phyloP scores from a whole-genome alignment of 2,797 vertebrate genomes.

The Myotis vivesi region DNA sequence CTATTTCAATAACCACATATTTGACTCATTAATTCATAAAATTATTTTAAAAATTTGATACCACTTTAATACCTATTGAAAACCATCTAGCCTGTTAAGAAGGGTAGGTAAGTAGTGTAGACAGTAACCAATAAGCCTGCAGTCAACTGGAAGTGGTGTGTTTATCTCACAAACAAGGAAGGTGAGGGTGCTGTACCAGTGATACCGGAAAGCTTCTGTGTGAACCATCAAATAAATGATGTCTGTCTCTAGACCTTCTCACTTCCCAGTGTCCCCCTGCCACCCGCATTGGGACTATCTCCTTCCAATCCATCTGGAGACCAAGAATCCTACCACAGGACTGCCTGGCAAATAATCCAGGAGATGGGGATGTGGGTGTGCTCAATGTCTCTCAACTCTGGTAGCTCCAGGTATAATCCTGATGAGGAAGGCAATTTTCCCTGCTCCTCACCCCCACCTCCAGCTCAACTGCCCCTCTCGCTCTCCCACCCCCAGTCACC shows the following conservation, averaged over 20 bases:
- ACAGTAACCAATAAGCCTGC: neutral
- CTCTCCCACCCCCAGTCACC: neutral
- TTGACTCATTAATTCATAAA: neutral
- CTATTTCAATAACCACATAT: neutral
- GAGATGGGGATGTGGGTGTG: neutral
- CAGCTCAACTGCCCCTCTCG: neutral
- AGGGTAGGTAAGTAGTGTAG: neutral
- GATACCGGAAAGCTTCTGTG: neutral
- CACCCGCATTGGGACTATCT: neutral
- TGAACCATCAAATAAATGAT: neutral
- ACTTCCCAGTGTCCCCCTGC: no score
- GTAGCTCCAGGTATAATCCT: neutral
- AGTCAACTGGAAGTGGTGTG: neutral
- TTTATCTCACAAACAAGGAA: neutral
- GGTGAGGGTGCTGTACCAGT: no score
- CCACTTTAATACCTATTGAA: neutral
- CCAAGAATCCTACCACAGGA: neutral
- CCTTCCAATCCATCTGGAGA: neutral
- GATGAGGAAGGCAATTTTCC: no score
- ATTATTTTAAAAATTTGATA: neutral
- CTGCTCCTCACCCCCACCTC: neutral
- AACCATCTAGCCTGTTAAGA: neutral
- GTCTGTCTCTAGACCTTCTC: neutral
- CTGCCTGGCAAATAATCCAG: neutral
- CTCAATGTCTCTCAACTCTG: neutral